Conservation (phyloP, 23 tunicate genomes). For the Halocynthia roretzi region DNA sequence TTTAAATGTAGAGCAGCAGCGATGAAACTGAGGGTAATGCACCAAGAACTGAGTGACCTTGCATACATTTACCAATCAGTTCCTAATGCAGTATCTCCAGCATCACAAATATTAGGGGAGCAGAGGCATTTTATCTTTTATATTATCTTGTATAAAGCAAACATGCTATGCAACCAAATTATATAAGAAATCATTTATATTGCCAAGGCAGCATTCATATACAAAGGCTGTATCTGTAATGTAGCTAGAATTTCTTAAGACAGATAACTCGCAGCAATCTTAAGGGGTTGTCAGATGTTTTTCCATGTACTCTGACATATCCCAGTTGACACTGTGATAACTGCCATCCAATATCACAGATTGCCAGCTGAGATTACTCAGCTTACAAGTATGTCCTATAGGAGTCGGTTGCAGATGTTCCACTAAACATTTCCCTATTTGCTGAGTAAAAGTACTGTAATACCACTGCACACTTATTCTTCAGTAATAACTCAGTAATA, state of each 20-base stretch:
- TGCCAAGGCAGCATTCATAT: too few relatives aligned
- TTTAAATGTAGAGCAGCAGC: neutral
- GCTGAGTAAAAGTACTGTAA: too few relatives aligned
- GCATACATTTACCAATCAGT: slow-evolving; percentile 40
- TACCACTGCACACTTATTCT: too few relatives aligned
- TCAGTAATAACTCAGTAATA: too few relatives aligned
- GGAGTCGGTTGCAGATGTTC: too few relatives aligned
- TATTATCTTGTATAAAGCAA: too few relatives aligned
- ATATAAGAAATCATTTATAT: too few relatives aligned
- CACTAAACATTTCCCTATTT: too few relatives aligned
- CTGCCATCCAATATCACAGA: slow-evolving; percentile 59
- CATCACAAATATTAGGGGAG: slow-evolving; percentile 14
- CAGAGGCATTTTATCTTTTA: too few relatives aligned
- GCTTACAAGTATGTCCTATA: neutral
- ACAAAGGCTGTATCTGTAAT: neutral
- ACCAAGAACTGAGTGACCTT: slow-evolving; percentile 42
- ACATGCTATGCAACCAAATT: too few relatives aligned
- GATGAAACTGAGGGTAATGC: slow-evolving; percentile 45
- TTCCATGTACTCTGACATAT: slow-evolving; percentile 31
- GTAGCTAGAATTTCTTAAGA: neutral
- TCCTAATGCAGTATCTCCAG: slow-evolving; percentile 96
- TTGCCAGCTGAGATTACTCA: slow-evolving; percentile 89
- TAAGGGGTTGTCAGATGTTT: slow-evolving; percentile 3
- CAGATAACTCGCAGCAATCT: neutral
- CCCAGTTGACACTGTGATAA: slow-evolving; percentile 72